Conservation (phyloP, 2,113 vertebrate genomes). For the Pipa parva region DNA sequence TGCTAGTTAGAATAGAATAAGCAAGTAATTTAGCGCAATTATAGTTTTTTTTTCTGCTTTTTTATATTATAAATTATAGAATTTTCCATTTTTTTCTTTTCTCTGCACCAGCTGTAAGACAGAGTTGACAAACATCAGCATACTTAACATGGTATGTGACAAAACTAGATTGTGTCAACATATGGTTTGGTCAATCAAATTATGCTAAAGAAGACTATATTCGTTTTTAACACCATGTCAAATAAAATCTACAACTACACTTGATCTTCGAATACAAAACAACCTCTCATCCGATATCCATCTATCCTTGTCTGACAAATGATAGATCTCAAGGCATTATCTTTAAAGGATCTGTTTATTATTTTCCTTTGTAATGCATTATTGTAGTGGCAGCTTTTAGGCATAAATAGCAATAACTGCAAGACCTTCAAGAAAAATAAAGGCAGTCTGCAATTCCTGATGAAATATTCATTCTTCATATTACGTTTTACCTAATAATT, state of each 20-base stretch:
- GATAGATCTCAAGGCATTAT: slow-evolving; percentile 16
- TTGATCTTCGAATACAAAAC: neutral
- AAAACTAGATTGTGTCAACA: slow-evolving; percentile 39
- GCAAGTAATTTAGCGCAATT: slow-evolving; percentile 8
- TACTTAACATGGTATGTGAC: slow-evolving; percentile 26
- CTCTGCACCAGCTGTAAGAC: slow-evolving; percentile 39
- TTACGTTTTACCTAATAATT: neutral
- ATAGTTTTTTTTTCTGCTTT: slow-evolving; percentile 9
- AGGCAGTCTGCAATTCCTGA: neutral
- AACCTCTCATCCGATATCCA: neutral
- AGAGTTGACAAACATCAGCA: slow-evolving; percentile 35
- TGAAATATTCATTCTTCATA: neutral
- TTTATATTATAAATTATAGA: slow-evolving; percentile 28
- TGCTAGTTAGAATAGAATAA: slow-evolving; percentile 5
- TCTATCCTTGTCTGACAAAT: slow-evolving; percentile 25
- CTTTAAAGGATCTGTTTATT: neutral
- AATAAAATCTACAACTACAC: neutral
- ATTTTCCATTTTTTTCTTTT: slow-evolving; percentile 31
- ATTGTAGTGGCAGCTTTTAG: neutral
- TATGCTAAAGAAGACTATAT: slow-evolving; percentile 39
- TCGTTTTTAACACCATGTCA: slow-evolving; percentile 14
- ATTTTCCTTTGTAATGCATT: neutral
- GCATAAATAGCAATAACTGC: neutral
- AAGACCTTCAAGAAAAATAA: neutral
- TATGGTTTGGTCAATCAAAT: slow-evolving; percentile 38